Evolutionary conservation across 2,797 vertebrate genomes (phyloP).

Genomic region (Simalia tracyae): DNA sequence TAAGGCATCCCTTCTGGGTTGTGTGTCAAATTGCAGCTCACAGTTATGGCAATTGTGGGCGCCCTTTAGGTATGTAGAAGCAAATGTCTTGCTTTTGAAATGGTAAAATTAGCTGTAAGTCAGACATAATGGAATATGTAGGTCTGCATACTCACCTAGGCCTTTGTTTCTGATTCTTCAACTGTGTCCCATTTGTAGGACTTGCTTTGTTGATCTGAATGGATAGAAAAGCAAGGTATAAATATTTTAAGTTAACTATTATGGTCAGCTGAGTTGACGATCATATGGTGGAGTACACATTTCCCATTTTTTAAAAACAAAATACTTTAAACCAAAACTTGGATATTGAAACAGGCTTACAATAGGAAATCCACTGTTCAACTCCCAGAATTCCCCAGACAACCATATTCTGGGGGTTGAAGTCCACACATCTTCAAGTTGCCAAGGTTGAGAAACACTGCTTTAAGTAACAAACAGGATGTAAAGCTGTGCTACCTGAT

Average conservation of each 20-base stretch:
- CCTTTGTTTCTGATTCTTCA: background rate
- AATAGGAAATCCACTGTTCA: too few relatives aligned
- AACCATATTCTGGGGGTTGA: too few relatives aligned
- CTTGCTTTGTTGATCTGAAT: background rate
- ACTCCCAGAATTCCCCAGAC: too few relatives aligned
- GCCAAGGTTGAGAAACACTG: too few relatives aligned
- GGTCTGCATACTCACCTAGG: background rate
- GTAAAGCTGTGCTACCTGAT: too few relatives aligned
- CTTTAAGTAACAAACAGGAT: too few relatives aligned
- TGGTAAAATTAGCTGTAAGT: background rate
- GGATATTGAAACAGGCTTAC: constrained; percentile 21
- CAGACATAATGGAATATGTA: background rate
- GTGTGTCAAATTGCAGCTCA: background rate
- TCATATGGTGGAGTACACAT: too few relatives aligned
- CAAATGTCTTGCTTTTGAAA: background rate
- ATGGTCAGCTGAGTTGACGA: too few relatives aligned
- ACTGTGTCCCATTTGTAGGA: background rate
- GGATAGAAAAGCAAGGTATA: background rate
- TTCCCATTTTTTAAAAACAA: background rate
- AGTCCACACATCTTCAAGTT: too few relatives aligned
- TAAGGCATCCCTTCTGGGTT: background rate
- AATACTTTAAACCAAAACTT: background rate
- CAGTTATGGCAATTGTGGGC: background rate
- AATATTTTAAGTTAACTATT: background rate
- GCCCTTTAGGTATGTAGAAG: background rate